Conservation (phyloP, 2,113 vertebrate species). For the Albula glossodonta region DNA sequence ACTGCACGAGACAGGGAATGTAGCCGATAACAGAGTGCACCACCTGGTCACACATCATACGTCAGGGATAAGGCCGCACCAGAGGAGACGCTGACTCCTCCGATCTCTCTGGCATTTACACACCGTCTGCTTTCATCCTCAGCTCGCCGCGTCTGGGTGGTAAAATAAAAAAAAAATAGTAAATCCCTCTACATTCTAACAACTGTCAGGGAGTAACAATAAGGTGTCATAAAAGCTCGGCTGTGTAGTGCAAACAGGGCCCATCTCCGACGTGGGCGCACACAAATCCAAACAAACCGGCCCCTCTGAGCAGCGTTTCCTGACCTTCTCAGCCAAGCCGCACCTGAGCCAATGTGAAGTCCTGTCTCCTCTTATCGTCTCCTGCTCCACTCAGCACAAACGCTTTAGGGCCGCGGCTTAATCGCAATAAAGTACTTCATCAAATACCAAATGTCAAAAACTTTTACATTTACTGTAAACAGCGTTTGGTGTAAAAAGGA, state of each 20-base stretch:
- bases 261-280: neutral
- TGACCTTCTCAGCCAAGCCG: neutral
- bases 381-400: neutral
- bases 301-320: neutral
- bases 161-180: neutral
- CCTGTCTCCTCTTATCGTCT: neutral
- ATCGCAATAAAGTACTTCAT: neutral
- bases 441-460: neutral
- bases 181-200: neutral
- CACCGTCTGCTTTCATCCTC: neutral
- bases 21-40: neutral
- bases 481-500: no score
- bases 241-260: neutral
- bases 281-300: neutral
- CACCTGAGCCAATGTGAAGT: neutral
- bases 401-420: neutral
- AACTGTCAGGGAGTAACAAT: neutral
- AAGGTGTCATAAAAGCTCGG: neutral
- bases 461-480: no score
- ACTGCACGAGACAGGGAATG: neutral
- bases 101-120: neutral
- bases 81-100: neutral
- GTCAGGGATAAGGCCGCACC: neutral
- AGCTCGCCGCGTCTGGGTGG: no score
- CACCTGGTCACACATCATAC: neutral